Percentiles rank a stretch among this genome's conserved stretches.
Evolutionary conservation across 1,140 invertebrate genomes (phyloP).

Genomic region (Monomorium pharaonis): DNA sequence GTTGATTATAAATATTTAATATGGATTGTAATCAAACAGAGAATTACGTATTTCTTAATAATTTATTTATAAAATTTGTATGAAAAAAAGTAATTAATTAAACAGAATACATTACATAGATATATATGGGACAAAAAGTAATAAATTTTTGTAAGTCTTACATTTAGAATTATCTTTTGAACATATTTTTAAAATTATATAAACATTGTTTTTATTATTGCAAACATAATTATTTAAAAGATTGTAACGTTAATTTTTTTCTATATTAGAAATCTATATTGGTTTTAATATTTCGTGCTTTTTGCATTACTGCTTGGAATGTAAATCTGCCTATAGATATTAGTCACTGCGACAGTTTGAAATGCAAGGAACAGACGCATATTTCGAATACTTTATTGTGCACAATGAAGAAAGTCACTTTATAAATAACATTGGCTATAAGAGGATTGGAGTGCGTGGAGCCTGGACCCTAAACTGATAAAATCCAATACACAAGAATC

Average conservation of each 20-base stretch:
- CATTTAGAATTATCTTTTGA: background rate
- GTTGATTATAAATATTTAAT: background rate
- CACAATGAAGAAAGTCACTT: slow-evolving; percentile 48
- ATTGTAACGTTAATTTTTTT: slow-evolving; percentile 5
- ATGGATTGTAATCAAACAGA: background rate
- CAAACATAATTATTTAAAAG: background rate
- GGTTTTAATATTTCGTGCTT: slow-evolving; percentile 63
- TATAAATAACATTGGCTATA: slow-evolving; percentile 67
- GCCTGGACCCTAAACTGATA: slow-evolving; percentile 66
- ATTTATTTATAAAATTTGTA: slow-evolving; percentile 2
- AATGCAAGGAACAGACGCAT: slow-evolving; percentile 41
- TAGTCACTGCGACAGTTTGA: slow-evolving; percentile 57
- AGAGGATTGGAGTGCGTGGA: slow-evolving; percentile 80
- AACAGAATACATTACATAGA: background rate
- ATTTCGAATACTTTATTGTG: slow-evolving; percentile 44
- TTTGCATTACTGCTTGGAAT: slow-evolving; percentile 78
- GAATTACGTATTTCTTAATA: background rate
- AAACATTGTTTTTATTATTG: slow-evolving; percentile 11
- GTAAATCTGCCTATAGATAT: slow-evolving; percentile 65
- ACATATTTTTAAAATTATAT: background rate
- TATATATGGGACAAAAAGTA: background rate
- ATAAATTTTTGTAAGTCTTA: background rate
- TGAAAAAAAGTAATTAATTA: background rate
- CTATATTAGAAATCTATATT: slow-evolving; percentile 16
- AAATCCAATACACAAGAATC: slow-evolving; percentile 35